Conservation (phyloP, 2,888 invertebrate genomes). For the Sepioteuthis lessoniana region DNA sequence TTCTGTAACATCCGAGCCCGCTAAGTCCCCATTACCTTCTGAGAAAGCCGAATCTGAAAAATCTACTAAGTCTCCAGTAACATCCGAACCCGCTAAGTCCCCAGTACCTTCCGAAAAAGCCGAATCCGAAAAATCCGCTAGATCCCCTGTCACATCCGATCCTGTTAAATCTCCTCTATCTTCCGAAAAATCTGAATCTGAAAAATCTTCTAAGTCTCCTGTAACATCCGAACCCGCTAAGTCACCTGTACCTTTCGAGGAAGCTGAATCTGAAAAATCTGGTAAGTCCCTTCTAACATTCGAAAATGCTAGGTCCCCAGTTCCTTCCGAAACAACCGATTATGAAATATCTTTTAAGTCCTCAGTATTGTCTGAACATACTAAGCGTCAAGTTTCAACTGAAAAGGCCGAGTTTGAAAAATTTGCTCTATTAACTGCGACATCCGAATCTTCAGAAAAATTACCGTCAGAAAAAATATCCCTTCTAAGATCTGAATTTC, state of each 20-base stretch:
- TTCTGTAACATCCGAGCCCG: not conserved
- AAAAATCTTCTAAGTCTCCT: not conserved
- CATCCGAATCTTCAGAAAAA: constrained; percentile 20
- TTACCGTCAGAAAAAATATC: not conserved
- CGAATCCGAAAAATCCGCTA: constrained; percentile 17
- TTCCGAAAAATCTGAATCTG: constrained; percentile 37
- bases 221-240: not conserved
- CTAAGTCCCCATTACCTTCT: not conserved
- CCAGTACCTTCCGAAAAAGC: constrained; percentile 40
- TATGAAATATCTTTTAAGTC: not conserved
- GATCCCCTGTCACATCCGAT: not conserved
- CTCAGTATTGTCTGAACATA: not conserved
- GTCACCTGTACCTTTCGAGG: not conserved
- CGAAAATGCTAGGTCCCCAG: not conserved
- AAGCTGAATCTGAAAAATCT: constrained; percentile 14
- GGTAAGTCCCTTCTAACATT: not conserved
- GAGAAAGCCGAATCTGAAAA: constrained; percentile 5
- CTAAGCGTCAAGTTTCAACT: not conserved
- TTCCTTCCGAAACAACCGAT: not conserved
- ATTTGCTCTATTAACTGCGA: not conserved
- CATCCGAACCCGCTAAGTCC: not conserved
- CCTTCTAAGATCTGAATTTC: not conserved
- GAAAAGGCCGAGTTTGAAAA: constrained; percentile 12
- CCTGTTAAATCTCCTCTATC: not conserved
- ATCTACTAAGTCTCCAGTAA: not conserved